Conservation (phyloP, 2,113 vertebrate species). For the Amphilophus citrinellus region DNA sequence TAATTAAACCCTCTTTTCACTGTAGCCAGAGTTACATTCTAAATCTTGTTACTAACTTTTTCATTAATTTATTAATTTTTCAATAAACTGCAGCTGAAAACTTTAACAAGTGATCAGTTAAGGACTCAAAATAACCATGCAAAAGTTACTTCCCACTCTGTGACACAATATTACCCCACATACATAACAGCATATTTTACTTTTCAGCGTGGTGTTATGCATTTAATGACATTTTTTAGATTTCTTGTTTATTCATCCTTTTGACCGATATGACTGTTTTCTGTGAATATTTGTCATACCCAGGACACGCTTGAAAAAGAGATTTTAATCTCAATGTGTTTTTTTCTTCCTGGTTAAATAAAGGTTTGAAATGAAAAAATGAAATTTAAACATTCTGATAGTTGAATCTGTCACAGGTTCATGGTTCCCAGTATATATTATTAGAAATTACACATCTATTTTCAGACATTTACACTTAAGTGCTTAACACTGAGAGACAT, state of each 20-base stretch:
- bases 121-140: background rate
- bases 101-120: background rate
- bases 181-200: background rate
- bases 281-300: no score
- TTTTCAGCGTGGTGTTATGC: background rate
- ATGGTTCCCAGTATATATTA: background rate
- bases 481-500: background rate
- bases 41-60: background rate
- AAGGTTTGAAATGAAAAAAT: no score
- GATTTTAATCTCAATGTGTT: no score
- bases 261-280: no score
- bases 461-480: constrained; percentile 6
- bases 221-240: background rate
- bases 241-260: no score
- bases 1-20: constrained; percentile 6
- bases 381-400: background rate
- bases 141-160: background rate
- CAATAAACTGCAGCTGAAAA: background rate
- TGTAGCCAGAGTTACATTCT: background rate
- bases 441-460: background rate
- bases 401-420: background rate
- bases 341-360: no score
- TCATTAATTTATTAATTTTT: background rate
- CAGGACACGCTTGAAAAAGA: no score
- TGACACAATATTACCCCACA: background rate